Conservation (phyloP, 64 coral and sea anemone species). For the Dendrophyllia cribrosa region DNA sequence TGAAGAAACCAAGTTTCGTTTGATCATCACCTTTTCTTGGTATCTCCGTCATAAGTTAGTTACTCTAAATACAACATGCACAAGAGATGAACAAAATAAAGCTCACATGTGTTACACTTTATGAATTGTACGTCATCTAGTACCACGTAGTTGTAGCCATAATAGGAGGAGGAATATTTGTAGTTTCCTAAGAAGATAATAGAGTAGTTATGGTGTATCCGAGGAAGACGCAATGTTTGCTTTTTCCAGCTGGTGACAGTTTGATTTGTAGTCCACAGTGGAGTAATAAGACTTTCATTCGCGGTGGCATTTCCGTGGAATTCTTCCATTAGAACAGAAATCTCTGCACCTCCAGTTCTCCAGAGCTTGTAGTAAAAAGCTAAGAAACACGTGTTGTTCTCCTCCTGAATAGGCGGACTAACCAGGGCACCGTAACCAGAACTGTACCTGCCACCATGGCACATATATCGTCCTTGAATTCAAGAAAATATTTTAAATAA, state of each 20-base stretch:
- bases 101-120: neutral
- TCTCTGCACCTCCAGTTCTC: neutral
- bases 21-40: too few relatives aligned
- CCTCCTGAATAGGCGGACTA: neutral
- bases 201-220: neutral
- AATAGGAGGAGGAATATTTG: neutral
- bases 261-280: conserved; percentile 4
- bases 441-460: neutral
- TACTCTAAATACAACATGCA: too few relatives aligned
- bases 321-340: conserved; percentile 1
- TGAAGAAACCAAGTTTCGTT: too few relatives aligned
- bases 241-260: neutral
- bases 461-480: neutral
- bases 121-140: conserved; percentile 14
- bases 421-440: neutral
- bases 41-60: too few relatives aligned
- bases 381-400: conserved; percentile 19
- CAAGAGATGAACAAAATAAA: neutral
- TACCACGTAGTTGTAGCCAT: neutral
- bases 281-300: neutral
- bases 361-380: neutral
- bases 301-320: conserved; percentile 5
- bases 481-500: too few relatives aligned
- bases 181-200: conserved; percentile 4
- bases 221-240: conserved; percentile 3